Base-by-base conservation (phyloP, 2,888 invertebrate genomes). In the Asteroscopus sphinx region DNA sequence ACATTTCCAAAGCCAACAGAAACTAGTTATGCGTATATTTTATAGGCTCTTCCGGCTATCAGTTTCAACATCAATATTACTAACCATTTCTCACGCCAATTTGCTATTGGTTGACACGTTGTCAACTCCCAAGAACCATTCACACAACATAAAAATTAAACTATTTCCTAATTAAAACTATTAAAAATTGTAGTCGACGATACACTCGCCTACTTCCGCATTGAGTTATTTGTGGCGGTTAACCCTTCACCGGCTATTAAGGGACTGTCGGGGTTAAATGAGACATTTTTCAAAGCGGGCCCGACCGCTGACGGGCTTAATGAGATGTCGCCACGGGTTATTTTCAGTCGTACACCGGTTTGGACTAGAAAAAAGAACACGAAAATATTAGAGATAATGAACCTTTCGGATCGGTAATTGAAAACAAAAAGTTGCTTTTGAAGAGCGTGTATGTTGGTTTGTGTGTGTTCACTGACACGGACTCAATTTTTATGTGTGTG, bases 101-200 rank as follows among this genome's bases (percentile, higher is more conserved):
- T 87, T 86, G 83, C 83, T 81, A 81, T 80, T 71, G 73, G 73
- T 74, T 81, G 80, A 83, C 83, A 81, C 75, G 78, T 80, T 83
- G 85, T 83, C 87, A 85, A 80, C 77, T 76, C 66, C 67, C 68
- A 46, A 80, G 60, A 68, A 76, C 69, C 76, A 76, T 80, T 83
- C 79, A 80, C 80, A 84, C 81, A 86, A 85, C 81, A 87, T 87
- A 88, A 88, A 91, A 91, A 92, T 92, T 93, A 91, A 91, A 91
- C 90, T 89, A 89, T 92, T 93, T 93, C 92, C 92, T 93, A 93
- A 93, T 94, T 93, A 92, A 93, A 93, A 90, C 91, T 87, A 91
- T 92, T 92, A 92, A 93, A 91, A 93, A 91, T 81, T 83, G 57
- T 75, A 82, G 77, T 83, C 77, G 73, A 77, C 73, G 85, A 86